A percentile compares a stretch with the other conserved stretches of the same genome.
These are phyloP conservation scores for Mamestra configurata DNA, from an alignment of 1,140 invertebrate genomes.

Conservation along the genomic window DNA sequence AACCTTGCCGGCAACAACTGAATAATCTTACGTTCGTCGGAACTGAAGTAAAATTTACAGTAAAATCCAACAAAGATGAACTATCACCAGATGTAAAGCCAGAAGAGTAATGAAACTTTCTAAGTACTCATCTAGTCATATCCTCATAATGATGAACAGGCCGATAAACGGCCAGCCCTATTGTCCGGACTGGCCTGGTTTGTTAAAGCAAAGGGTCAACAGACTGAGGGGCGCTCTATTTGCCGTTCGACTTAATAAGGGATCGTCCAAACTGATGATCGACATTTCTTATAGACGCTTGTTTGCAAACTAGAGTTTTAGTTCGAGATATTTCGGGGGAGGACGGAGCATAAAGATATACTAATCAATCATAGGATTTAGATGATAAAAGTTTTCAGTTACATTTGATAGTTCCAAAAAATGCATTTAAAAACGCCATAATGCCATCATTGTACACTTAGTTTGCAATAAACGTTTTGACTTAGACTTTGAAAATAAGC, in stretches of 20 bases:
- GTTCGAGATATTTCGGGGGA: background rate
- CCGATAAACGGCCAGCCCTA: background rate
- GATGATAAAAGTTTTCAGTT: background rate
- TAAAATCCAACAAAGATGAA: too few species aligned
- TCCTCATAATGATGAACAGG: background rate
- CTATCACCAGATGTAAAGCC: background rate
- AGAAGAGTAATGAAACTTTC: background rate
- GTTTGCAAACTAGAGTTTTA: background rate
- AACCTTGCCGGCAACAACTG: too few species aligned
- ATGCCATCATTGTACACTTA: too few species aligned
- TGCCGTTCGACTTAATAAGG: constrained; percentile 49
- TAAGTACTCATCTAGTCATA: background rate
- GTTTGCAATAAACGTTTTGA: too few species aligned
- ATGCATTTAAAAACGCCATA: too few species aligned
- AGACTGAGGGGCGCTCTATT: constrained; percentile 46
- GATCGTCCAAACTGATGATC: background rate
- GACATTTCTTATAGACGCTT: constrained; percentile 5
- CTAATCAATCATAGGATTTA: background rate
- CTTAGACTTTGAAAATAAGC: too few species aligned
- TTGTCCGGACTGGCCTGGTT: constrained; percentile 38
- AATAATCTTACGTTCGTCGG: too few species aligned
- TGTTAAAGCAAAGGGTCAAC: constrained; percentile 49
- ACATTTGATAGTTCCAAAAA: too few species aligned
- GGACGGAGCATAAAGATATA: background rate
- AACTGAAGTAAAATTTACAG: too few species aligned